Evolutionary conservation across 2,113 vertebrate species (phyloP).

Genomic region (Micronycteris hirsuta): DNA sequence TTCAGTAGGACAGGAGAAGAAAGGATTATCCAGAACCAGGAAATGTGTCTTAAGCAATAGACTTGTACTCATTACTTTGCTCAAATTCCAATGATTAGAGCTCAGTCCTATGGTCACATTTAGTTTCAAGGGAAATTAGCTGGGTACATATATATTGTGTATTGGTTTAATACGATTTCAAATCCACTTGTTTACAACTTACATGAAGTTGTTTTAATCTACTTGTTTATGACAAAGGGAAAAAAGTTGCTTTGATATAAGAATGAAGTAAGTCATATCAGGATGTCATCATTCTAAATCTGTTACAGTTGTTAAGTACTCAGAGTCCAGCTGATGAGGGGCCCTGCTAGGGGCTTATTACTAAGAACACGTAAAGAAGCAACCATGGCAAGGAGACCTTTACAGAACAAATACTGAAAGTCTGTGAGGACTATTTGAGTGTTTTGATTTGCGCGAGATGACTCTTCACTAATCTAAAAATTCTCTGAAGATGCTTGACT

Average conservation of each 20-base stretch:
- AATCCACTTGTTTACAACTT: background rate
- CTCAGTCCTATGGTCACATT: background rate
- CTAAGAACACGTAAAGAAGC: background rate
- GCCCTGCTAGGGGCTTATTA: background rate
- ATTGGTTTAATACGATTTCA: background rate
- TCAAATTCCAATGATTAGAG: background rate
- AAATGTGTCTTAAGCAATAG: background rate
- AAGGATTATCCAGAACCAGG: background rate
- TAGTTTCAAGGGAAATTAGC: background rate
- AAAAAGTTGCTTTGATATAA: background rate
- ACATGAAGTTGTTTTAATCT: background rate
- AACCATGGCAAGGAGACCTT: background rate
- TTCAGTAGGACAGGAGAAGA: background rate
- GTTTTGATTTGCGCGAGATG: background rate
- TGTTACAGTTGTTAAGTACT: background rate
- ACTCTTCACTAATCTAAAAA: background rate
- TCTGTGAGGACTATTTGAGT: background rate
- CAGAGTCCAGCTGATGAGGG: background rate
- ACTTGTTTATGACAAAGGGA: too few relatives aligned
- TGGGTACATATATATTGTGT: background rate
- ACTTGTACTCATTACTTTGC: background rate
- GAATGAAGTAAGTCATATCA: background rate
- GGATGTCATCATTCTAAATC: background rate
- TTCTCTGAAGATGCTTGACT: background rate
- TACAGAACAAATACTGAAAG: too few relatives aligned